Base-by-base conservation (phyloP, 2,797 vertebrate genomes). In the Australoheros facetus region DNA sequence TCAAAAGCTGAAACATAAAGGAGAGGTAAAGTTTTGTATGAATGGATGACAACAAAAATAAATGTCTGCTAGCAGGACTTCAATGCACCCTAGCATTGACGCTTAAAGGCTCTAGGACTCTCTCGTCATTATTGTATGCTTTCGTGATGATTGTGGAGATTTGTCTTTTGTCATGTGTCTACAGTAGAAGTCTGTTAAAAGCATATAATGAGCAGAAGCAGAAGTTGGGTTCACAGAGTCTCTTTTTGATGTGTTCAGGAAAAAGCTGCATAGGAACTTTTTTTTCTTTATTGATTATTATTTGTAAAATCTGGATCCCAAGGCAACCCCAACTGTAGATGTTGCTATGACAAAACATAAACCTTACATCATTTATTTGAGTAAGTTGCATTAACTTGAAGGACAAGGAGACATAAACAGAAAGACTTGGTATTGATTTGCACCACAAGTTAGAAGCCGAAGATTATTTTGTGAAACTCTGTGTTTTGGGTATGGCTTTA, bases 361-460 rank as follows among this genome's bases (percentile, higher is more conserved):
- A 82, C 51, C 39, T 84, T 73, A 78, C 56, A 53, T 83, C 64
- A 81, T 81, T 77, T 53, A 81, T 80, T 75, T 82, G 56, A 83
- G 42, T 53, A 21, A 73, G 37, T 30, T 34, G 56, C 56, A 78
- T 73, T 76, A 86, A 70, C 60, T 48, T 81, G 78, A 83, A 26
- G 34, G 76, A 89, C 58, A 78, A 72, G 80, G 55, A 86, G 82
- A 80, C 80, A 83, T 62, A 80, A 69, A 85, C 73, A 84, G 54
- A 78, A 73, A 21, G 42, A 59, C 51, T 69, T 51, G 51, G n/a
- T 62, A 55, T 17, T 23, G 64, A 73, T 30, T 78, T 71, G 12
- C 12, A 83, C 48, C 79, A 70, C 75, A 69, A 2, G 34, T n/a
- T 23, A 60, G 73, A 16, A 21, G 23, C 28, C 57, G 53, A 77